Conservation (phyloP, 2,113 vertebrate genomes). For the Ceyx margarethae region DNA sequence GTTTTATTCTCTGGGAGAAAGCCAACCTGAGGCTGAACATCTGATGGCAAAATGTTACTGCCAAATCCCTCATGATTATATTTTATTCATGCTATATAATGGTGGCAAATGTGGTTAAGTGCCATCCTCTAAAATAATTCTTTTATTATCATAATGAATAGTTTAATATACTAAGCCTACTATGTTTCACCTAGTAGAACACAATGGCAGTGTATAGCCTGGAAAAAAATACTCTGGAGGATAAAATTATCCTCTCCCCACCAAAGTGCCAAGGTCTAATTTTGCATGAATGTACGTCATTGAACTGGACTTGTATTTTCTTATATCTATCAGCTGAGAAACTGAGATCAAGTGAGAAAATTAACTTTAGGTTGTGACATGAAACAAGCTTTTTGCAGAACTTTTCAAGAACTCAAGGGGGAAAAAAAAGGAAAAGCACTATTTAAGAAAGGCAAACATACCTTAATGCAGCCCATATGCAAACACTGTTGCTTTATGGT, state of each 20-base stretch:
- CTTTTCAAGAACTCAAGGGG: neutral
- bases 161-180: neutral
- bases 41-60: neutral
- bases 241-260: neutral
- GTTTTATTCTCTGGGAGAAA: neutral
- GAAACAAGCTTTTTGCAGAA: neutral
- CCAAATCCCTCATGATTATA: neutral
- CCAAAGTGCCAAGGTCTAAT: neutral
- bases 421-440: neutral
- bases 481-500: neutral
- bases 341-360: neutral
- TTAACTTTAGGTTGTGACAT: neutral
- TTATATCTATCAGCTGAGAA: neutral
- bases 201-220: neutral
- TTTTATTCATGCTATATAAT: neutral
- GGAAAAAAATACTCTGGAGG: neutral
- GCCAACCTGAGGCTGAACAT: neutral
- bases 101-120: neutral
- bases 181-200: neutral
- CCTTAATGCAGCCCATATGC: neutral
- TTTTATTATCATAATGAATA: neutral
- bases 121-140: neutral
- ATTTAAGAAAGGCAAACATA: neutral
- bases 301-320: neutral
- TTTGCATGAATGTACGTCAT: neutral